Conservation (phyloP, 2,113 vertebrate genomes). For the Pseudolaguvia tuberculata region DNA sequence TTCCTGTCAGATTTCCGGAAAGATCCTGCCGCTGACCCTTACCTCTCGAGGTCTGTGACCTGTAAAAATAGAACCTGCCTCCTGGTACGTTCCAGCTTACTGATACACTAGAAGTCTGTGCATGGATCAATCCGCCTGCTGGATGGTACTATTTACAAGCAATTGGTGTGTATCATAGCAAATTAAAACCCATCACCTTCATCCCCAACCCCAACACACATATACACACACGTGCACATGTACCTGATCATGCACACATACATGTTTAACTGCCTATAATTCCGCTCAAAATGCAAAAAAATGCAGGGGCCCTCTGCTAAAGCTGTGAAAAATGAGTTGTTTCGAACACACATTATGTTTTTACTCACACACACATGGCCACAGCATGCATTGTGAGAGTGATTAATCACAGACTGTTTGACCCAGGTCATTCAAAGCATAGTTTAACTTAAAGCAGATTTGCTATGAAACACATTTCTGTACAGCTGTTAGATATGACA, state of each 20-base stretch:
- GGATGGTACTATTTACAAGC: constrained; percentile 8
- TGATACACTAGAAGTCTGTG: constrained; percentile 28
- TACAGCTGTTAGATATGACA: constrained; percentile 7
- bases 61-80: constrained; percentile 27
- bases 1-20: constrained; percentile 39
- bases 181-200: constrained; percentile 19
- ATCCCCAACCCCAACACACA: constrained; percentile 13
- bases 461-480: constrained; percentile 21
- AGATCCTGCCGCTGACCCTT: constrained; percentile 46
- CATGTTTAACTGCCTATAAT: constrained; percentile 43
- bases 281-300: constrained; percentile 43
- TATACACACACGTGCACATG: constrained; percentile 19
- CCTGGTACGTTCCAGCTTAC: constrained; percentile 6
- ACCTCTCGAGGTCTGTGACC: constrained; percentile 44
- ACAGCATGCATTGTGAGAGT: constrained; percentile 30
- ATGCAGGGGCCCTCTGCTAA: constrained; percentile 34
- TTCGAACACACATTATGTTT: constrained; percentile 37
- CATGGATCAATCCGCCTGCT: neutral
- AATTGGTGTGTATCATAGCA: constrained; percentile 9
- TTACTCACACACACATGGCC: constrained; percentile 35
- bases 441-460: constrained; percentile 36
- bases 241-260: constrained; percentile 8
- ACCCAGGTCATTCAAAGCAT: constrained; percentile 29
- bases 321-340: constrained; percentile 49
- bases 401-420: constrained; percentile 38